A percentile compares a stretch with the other conserved stretches of the same genome.
phyloP scores from a whole-genome alignment of 2,113 vertebrate species.

The Chaetura pelagica region DNA sequence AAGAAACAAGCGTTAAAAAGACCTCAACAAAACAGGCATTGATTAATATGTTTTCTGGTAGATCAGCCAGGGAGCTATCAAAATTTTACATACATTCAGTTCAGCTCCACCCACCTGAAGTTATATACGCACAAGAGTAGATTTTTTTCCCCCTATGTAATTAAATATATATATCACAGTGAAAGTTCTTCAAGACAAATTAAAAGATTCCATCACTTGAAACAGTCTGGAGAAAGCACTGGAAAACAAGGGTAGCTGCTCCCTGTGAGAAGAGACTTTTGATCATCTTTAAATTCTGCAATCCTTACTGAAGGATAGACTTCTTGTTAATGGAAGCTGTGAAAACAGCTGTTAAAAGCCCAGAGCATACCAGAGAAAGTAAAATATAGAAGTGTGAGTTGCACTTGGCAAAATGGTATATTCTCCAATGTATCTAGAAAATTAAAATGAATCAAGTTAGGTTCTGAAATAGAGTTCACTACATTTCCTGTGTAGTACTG shows the following conservation, averaged over 20 bases:
- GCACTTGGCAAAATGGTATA: slow-evolving; percentile 29
- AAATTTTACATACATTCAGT: neutral
- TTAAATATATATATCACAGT: neutral
- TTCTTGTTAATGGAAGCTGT: neutral
- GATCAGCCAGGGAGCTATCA: neutral
- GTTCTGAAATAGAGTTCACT: slow-evolving; percentile 22
- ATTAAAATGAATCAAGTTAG: slow-evolving; percentile 31
- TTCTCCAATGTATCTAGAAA: slow-evolving; percentile 31
- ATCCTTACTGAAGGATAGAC: neutral
- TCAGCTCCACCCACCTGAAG: neutral
- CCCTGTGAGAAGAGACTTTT: neutral
- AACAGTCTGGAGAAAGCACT: neutral
- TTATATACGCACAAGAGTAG: neutral
- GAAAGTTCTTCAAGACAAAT: neutral
- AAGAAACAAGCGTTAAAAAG: neutral
- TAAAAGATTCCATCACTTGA: neutral
- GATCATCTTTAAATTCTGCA: neutral
- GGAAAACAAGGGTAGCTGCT: neutral
- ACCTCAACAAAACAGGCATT: neutral
- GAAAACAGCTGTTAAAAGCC: neutral
- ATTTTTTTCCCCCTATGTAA: neutral
- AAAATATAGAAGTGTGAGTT: slow-evolving; percentile 26
- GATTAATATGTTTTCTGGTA: neutral
- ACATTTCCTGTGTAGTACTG: slow-evolving; percentile 51
- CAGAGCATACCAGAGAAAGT: slow-evolving; percentile 7